Evolutionary conservation across 1,140 invertebrate species (phyloP).

Genomic region (Pomphorhynchus laevis): DNA sequence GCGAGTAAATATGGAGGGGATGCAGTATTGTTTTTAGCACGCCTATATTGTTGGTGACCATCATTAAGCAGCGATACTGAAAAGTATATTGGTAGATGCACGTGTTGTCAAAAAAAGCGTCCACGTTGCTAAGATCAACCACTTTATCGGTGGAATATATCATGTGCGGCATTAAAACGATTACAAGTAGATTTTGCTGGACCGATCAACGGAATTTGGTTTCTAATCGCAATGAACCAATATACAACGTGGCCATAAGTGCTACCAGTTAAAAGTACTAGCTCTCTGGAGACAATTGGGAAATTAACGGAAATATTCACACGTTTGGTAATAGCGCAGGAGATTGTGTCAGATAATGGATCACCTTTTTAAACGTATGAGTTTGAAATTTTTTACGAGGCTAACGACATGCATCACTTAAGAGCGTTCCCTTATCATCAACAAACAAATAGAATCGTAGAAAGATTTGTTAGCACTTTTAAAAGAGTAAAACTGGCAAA

Average conservation of each 20-base stretch:
- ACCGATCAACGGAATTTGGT: constrained; percentile 16
- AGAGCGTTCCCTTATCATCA: constrained; percentile 13
- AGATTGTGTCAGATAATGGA: constrained; percentile 17
- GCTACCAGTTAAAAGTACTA: neutral
- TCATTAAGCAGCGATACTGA: no score
- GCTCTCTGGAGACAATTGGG: constrained; percentile 9
- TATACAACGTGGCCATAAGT: constrained; percentile 20
- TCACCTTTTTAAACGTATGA: constrained; percentile 14
- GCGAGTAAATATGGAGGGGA: no score
- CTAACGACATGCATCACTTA: constrained; percentile 14
- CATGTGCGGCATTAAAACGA: constrained; percentile 18
- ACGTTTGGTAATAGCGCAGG: constrained; percentile 12
- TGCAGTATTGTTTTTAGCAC: no score
- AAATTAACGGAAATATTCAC: constrained; percentile 9
- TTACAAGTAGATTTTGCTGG: constrained; percentile 23
- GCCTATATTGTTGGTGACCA: constrained; percentile 20
- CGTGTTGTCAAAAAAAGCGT: constrained; percentile 13
- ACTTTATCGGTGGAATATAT: constrained; percentile 15
- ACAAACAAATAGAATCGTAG: constrained; percentile 12
- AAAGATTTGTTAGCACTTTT: constrained; percentile 4
- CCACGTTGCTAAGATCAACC: constrained; percentile 12
- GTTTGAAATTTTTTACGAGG: constrained; percentile 14
- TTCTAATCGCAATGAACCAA: constrained; percentile 19
- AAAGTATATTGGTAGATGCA: constrained; percentile 17
- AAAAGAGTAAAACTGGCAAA: no score